Evolutionary conservation across 2,113 vertebrate genomes (phyloP).

Genomic region (Pica pica): DNA sequence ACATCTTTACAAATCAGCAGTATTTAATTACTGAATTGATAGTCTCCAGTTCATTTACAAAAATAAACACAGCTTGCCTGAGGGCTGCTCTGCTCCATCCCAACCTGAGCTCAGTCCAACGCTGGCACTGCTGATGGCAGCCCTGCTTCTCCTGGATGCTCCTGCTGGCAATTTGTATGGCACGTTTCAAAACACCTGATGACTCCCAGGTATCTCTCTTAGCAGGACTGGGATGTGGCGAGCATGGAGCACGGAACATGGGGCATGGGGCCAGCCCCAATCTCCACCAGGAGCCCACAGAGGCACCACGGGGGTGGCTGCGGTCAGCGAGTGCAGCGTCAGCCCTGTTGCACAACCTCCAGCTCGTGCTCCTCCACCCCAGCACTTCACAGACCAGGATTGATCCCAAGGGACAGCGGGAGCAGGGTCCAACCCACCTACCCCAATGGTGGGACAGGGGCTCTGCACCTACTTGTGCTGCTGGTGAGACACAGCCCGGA

Average conservation of each 20-base stretch:
- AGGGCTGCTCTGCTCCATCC: background rate
- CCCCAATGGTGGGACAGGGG: rapidly evolving
- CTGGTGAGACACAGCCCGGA: background rate
- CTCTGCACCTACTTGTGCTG: background rate
- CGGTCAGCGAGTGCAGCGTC: rapidly evolving
- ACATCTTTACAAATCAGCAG: background rate
- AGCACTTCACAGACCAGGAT: rapidly evolving
- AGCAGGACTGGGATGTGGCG: background rate
- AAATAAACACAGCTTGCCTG: background rate
- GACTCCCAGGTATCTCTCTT: background rate
- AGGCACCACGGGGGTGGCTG: background rate
- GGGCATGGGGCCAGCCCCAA: background rate
- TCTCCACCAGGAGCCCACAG: background rate
- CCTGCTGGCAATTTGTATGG: rapidly evolving
- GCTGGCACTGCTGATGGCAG: background rate
- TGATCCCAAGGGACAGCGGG: rapidly evolving
- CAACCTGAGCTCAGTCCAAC: background rate
- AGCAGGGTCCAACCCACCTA: background rate
- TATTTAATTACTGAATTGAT: background rate
- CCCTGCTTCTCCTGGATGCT: background rate
- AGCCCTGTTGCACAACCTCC: background rate
- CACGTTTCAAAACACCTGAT: rapidly evolving
- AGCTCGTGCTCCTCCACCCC: background rate
- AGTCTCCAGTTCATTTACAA: background rate
- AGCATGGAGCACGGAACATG: background rate